A percentile compares a stretch with the other conserved stretches of the same genome.
Evolutionary conservation across 2,797 vertebrate genomes (phyloP).

Genomic region (Phataginus tetradactyla): DNA sequence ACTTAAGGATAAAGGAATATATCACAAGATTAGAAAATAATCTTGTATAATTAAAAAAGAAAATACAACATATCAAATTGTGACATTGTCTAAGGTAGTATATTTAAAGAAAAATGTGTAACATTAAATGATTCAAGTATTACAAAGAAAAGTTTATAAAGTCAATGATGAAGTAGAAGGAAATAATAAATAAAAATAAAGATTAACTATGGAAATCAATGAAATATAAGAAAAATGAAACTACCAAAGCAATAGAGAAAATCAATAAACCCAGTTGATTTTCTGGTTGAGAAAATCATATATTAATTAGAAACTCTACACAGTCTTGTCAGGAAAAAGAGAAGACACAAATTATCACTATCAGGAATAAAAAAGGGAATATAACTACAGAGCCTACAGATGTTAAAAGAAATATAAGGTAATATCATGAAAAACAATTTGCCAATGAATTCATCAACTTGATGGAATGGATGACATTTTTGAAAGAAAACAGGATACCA

Average conservation of each 20-base stretch:
- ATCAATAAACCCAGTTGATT: not conserved
- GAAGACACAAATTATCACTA: not conserved
- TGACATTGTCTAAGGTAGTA: not conserved
- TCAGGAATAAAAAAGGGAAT: not conserved
- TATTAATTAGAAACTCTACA: not conserved
- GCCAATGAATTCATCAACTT: not conserved
- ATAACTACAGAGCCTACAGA: not conserved
- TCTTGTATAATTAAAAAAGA: not conserved
- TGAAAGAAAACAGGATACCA: not conserved
- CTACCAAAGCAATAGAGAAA: not conserved
- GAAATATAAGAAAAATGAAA: not conserved
- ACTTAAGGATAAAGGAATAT: not conserved
- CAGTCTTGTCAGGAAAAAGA: not conserved
- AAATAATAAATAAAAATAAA: not conserved
- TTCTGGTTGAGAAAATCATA: not conserved
- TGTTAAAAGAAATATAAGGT: not conserved
- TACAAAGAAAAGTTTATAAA: not conserved
- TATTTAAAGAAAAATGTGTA: not conserved
- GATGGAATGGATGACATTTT: not conserved
- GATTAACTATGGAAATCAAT: not conserved
- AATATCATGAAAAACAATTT: not conserved
- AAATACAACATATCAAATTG: not conserved
- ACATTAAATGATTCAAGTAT: not conserved
- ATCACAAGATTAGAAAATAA: slow-evolving; percentile 1
- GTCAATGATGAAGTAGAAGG: not conserved